Base-by-base conservation (phyloP, 2,113 vertebrate genomes). In the Arenaria interpres region DNA sequence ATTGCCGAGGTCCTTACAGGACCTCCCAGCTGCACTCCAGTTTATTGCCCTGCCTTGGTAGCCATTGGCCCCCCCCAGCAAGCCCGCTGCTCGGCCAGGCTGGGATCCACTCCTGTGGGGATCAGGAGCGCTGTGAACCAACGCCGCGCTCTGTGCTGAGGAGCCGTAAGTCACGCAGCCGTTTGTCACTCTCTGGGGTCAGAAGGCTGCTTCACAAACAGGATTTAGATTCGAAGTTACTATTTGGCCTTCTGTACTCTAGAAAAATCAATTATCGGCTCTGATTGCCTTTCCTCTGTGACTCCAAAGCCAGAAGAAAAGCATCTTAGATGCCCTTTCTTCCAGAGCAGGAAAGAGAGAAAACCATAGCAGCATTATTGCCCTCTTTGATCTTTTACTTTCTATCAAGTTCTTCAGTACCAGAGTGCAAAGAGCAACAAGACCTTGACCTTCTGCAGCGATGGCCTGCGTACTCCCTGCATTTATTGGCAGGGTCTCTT, bases 191-290 rank as follows among this genome's bases (percentile, higher is more conserved):
- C 63, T 39, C 68, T 73, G 37, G 12, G 86, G 79, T 94, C 89
- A 95, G 35, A 69, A 88, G 77, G 41, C 17, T 86, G 50, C 87
- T 91, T 71, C 76, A 37, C 67, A 63, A 91, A 91, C 14, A 84
- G 54, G 54, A 74, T 81, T 73, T 84, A 94, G 50, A n/a, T n/a
- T n/a, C n/a, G n/a, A 89, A 95, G 91, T 95, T 93, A 97, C 68
- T 41, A 45, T 57, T 83, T 91, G 76, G 60, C 93, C 84, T 91
- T 50, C 73, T 85, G 80, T 81, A 51, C 64, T 78, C 73, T 24
- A 84, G 68, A 88, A 93, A 75, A 80, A 88, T 85, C 86, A 84
- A 84, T 90, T 79, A 76, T 60, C 78, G 63, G 30, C 57, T 73
- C 63, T 45, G 39, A 83, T 66, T 51, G 43, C 48, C 78, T 67